Base-by-base conservation (phyloP, 2,888 invertebrate species). In the Pardosa pseudoannulata region DNA sequence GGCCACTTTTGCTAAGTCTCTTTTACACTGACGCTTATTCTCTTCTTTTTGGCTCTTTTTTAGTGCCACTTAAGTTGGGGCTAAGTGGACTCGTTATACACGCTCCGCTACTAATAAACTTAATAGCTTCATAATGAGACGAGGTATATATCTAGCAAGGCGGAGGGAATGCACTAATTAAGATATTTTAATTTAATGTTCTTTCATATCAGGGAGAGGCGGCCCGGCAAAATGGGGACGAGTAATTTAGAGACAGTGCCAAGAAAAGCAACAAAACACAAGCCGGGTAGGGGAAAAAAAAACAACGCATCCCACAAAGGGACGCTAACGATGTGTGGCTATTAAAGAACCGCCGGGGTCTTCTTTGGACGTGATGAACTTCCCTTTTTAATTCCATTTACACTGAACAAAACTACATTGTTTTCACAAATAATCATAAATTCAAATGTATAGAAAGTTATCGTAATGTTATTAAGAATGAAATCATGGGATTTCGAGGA, bases 101-200 rank as follows among this genome's bases (percentile, higher is more conserved):
- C 83, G 83, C 83, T 78, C 83, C 50, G 67, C 73, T 85, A 73
- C 83, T 85, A 85, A 85, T 85, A 85, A 73, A 67, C 73, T 62
- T 85, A 85, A 85, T 85, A 85, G 83, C 83, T 85, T 78, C 78
- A 78, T 85, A 85, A 85, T 85, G 83, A 85, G 83, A 79, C 29
- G 78, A 85, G 83, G 83, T 85, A 85, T 85, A 85, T 78, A 83
- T 76, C 31, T 32, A 67, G 32, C 31, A 36, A 31, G 36, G 67
- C 67, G 67, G 41, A 46, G 74, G 74, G 70, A 41, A 56, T 28
- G 67, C 73, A 85, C 83, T 85, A 85, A 85, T 85, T 85, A 85
- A 73, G 83, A 85, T 78, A 85, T 85, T 85, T 85, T 85, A 85
- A 85, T 85, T 85, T 85, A 85, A 85, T 85, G 83, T 85, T 85